Conservation (phyloP, 2,888 invertebrate genomes). For the Eugnorisma glareosa region DNA sequence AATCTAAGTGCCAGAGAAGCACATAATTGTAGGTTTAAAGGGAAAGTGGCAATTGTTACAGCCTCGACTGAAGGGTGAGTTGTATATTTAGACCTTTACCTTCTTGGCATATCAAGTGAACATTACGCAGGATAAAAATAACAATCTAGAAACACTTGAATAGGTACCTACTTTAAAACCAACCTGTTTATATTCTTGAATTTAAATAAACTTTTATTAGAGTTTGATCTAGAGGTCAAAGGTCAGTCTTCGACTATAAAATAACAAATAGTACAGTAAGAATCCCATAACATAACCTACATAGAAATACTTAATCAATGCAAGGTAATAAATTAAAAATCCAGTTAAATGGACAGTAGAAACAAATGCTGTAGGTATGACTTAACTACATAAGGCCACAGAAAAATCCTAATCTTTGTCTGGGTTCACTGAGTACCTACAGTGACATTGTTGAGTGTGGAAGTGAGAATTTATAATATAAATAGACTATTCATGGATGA, state of each 20-base stretch:
- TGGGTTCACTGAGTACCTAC: no score
- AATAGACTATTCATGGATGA: no score
- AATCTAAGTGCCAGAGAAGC: constrained; percentile 73
- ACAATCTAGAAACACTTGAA: neutral
- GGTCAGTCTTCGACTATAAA: constrained; percentile 4
- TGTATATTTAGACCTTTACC: neutral
- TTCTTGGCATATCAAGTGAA: neutral
- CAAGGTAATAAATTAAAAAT: neutral
- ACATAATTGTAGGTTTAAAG: constrained; percentile 88
- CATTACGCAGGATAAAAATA: neutral
- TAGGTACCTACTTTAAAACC: neutral
- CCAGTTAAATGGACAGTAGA: no score
- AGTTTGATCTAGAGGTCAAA: constrained; percentile 38
- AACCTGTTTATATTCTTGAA: neutral
- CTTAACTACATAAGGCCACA: no score
- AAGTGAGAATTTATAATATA: no score
- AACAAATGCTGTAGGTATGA: no score
- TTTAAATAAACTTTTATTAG: neutral
- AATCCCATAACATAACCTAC: no score
- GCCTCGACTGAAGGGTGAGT: constrained; percentile 96
- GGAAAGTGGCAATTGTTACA: constrained; percentile 97
- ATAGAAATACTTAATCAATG: neutral
- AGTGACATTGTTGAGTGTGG: no score
- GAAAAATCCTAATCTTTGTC: no score
- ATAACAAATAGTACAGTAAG: no score